Evolutionary conservation across 1,140 invertebrate species (phyloP).

Genomic region (Spodoptera frugiperda): DNA sequence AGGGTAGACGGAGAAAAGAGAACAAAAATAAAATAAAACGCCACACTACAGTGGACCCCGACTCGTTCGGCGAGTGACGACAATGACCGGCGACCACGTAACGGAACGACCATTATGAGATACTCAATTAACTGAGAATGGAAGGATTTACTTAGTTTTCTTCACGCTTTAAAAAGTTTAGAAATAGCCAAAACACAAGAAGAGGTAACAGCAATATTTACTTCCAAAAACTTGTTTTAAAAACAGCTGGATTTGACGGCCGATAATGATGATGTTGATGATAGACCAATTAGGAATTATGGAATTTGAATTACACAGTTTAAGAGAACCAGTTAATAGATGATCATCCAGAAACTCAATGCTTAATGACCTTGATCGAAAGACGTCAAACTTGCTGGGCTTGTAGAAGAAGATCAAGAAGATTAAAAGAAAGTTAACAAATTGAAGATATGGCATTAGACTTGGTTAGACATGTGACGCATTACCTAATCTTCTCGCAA

Average conservation of each 20-base stretch:
- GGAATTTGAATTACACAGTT: background rate
- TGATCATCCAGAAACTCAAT: too few relatives aligned
- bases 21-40: conserved; percentile 36
- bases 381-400: too few relatives aligned
- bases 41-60: conserved; percentile 24
- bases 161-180: conserved; percentile 20
- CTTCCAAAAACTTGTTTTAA: background rate
- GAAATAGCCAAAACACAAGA: background rate
- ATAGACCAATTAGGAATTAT: background rate
- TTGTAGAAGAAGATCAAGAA: too few relatives aligned
- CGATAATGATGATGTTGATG: background rate
- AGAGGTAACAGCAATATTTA: background rate
- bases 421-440: too few relatives aligned
- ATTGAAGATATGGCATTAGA: too few relatives aligned
- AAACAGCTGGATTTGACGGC: background rate
- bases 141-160: conserved; percentile 42
- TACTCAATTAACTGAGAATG: conserved; percentile 35
- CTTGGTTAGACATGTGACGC: too few relatives aligned
- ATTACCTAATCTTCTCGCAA: too few relatives aligned
- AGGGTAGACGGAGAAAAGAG: conserved; percentile 32
- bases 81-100: conserved; percentile 44
- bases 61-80: conserved; percentile 38
- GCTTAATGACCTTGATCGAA: too few relatives aligned
- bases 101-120: conserved; percentile 46
- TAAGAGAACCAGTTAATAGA: too few relatives aligned